Percentiles rank a stretch among this genome's conserved stretches.
phyloP scores from a whole-genome alignment of 1,140 invertebrate genomes.

The Eulimnadia texana region DNA sequence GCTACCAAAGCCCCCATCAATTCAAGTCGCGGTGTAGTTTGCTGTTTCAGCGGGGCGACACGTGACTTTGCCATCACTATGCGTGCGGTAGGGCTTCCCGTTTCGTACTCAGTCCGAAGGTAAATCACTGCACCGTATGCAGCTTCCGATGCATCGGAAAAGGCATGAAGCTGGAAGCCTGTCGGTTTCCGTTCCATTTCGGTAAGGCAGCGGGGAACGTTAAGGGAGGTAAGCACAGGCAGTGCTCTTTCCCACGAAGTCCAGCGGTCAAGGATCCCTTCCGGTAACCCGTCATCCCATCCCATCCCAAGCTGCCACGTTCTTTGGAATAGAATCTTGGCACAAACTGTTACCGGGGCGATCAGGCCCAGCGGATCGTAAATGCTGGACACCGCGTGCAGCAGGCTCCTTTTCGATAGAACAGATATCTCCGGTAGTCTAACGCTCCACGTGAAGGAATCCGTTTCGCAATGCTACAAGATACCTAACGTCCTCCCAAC shows the following conservation, averaged over 20 bases:
- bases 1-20: slow-evolving; percentile 21
- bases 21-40: slow-evolving; percentile 22
- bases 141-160: slow-evolving; percentile 21
- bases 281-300: slow-evolving; percentile 18
- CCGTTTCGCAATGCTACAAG: slow-evolving; percentile 5
- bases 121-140: slow-evolving; percentile 23
- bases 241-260: slow-evolving; percentile 12
- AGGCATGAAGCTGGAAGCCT: slow-evolving; percentile 21
- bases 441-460: slow-evolving; percentile 1
- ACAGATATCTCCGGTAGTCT: neutral
- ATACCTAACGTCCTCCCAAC: slow-evolving; percentile 13
- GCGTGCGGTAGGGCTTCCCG: neutral
- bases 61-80: slow-evolving; percentile 22
- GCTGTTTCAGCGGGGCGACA: slow-evolving; percentile 20
- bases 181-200: neutral
- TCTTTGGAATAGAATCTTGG: slow-evolving; percentile 16
- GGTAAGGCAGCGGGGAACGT: slow-evolving; percentile 12
- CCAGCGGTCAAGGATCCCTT: slow-evolving; percentile 15
- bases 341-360: slow-evolving; percentile 15
- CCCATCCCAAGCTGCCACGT: slow-evolving; percentile 11
- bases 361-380: slow-evolving; percentile 20
- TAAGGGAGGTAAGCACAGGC: neutral
- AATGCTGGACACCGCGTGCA: slow-evolving; percentile 9
- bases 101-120: slow-evolving; percentile 12
- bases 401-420: neutral